Percentiles rank a stretch among this genome's conserved stretches.
phyloP scores from a whole-genome alignment of 2,888 invertebrate genomes.

The Netelia melanura region DNA sequence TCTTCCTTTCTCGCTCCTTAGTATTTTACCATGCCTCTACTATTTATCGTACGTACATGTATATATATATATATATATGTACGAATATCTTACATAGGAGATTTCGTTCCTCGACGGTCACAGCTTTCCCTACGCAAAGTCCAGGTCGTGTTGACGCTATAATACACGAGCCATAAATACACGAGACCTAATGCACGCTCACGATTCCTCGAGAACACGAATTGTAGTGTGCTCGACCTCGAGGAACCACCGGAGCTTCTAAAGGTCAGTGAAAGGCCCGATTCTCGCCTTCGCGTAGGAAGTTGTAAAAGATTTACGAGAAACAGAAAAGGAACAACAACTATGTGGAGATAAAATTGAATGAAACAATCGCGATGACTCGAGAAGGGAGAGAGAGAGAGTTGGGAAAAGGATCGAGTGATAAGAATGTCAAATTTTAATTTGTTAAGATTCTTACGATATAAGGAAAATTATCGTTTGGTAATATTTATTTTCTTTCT shows the following conservation, averaged over 20 bases:
- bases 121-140: conserved; percentile 68
- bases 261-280: conserved; percentile 81
- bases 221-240: conserved; percentile 71
- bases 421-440: not conserved
- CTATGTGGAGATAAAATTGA: conserved; percentile 8
- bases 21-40: not conserved
- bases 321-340: not conserved
- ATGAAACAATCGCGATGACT: conserved; percentile 11
- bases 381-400: not conserved
- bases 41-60: not conserved
- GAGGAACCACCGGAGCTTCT: conserved; percentile 71
- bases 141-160: conserved; percentile 50
- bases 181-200: conserved; percentile 38
- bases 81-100: conserved; percentile 20
- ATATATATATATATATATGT: conserved; percentile 1
- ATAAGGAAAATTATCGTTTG: not conserved
- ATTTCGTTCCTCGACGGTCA: conserved; percentile 60
- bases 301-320: conserved; percentile 50
- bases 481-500: not conserved
- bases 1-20: conserved; percentile 55
- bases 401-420: not conserved
- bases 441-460: not conserved
- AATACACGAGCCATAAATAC: conserved; percentile 13
- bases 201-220: conserved; percentile 59
- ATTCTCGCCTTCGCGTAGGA: conserved; percentile 71